phyloP scores from a whole-genome alignment of 2,888 invertebrate genomes.

The Lamproptera curius region DNA sequence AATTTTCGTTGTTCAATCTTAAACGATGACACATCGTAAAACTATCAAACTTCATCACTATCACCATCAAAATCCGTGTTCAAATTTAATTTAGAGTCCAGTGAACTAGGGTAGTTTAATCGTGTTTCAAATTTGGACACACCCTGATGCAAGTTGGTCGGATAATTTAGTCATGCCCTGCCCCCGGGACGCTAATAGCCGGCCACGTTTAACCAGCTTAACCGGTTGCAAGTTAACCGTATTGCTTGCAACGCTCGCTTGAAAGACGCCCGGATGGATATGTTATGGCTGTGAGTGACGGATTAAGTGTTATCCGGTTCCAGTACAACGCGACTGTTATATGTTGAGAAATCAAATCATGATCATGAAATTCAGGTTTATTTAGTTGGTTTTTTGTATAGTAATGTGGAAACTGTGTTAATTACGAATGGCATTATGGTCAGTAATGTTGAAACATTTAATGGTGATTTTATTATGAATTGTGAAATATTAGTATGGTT shows the following conservation, averaged over 20 bases:
- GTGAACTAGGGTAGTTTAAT: neutral
- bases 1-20: neutral
- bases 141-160: constrained; percentile 1
- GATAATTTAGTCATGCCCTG: constrained; percentile 7
- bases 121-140: neutral
- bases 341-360: too few relatives aligned
- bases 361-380: too few relatives aligned
- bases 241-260: constrained; percentile 2
- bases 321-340: too few relatives aligned
- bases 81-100: neutral
- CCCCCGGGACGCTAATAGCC: constrained; percentile 7
- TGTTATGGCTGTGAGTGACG: too few relatives aligned
- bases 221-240: constrained; percentile 12
- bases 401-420: too few relatives aligned
- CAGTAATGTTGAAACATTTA: too few relatives aligned
- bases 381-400: too few relatives aligned
- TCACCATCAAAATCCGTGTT: neutral
- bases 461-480: too few relatives aligned
- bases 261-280: too few relatives aligned
- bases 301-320: too few relatives aligned
- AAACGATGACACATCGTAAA: neutral
- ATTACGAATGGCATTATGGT: too few relatives aligned
- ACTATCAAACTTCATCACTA: neutral
- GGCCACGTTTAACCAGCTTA: constrained; percentile 14
- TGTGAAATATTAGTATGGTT: too few relatives aligned